Conservation (phyloP, 2,888 invertebrate species). For the Spialia ferax region DNA sequence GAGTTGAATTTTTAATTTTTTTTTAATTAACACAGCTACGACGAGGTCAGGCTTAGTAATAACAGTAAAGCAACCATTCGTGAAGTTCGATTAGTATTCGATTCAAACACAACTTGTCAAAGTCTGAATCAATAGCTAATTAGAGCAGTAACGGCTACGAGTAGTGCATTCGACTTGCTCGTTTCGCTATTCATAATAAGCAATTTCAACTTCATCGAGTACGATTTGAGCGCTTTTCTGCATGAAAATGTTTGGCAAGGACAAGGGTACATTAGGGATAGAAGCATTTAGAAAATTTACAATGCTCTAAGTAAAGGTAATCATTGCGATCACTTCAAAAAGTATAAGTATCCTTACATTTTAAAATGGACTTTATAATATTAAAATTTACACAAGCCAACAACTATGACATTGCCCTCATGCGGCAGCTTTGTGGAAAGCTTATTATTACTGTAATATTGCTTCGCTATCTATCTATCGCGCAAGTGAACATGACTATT, state of each 20-base stretch:
- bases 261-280: neutral
- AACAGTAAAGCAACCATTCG: neutral
- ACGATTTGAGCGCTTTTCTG: neutral
- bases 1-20: too few relatives aligned
- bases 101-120: neutral
- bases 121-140: slow-evolving; percentile 19
- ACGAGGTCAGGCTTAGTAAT: neutral
- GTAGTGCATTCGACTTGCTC: slow-evolving; percentile 12
- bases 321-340: neutral
- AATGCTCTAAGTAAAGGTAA: neutral
- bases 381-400: too few relatives aligned
- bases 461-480: too few relatives aligned
- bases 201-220: slow-evolving; percentile 13
- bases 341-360: too few relatives aligned
- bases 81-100: neutral
- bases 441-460: too few relatives aligned
- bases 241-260: neutral
- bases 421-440: too few relatives aligned
- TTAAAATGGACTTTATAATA: too few relatives aligned
- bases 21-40: too few relatives aligned
- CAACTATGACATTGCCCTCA: too few relatives aligned
- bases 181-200: slow-evolving; percentile 9
- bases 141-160: slow-evolving; percentile 15
- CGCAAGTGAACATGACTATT: too few relatives aligned
- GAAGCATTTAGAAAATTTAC: neutral